Conservation (phyloP, 2,888 invertebrate species). For the Drosophila emarginata region DNA sequence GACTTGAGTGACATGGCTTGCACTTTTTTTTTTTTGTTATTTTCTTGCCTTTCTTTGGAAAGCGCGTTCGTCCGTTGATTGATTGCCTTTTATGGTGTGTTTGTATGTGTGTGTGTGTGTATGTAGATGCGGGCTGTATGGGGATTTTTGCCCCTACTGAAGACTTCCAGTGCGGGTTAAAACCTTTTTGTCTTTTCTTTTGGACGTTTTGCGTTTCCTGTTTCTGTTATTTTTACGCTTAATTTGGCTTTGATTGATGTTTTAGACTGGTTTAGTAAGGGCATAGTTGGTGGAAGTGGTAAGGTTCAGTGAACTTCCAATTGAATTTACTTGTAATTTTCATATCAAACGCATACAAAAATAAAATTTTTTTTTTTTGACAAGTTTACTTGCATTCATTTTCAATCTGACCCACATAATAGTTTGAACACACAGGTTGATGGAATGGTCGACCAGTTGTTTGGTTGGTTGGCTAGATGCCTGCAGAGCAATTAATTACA, state of each 20-base stretch:
- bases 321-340: conserved; percentile 42
- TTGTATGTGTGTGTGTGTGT: conserved; percentile 29
- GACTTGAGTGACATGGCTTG: conserved; percentile 46
- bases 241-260: conserved; percentile 76
- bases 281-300: conserved; percentile 17
- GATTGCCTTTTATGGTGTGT: conserved; percentile 53
- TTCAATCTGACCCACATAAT: conserved; percentile 48
- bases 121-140: conserved; percentile 59
- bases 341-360: conserved; percentile 42
- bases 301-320: conserved; percentile 38
- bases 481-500: conserved; percentile 72
- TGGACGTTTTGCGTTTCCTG: conserved; percentile 3
- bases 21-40: conserved; percentile 39
- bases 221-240: conserved; percentile 60
- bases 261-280: conserved; percentile 50
- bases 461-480: conserved; percentile 27
- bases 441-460: neutral
- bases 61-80: conserved; percentile 59
- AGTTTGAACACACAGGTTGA: conserved; percentile 53
- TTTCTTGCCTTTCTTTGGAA: conserved; percentile 64
- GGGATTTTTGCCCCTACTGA: conserved; percentile 33
- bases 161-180: conserved; percentile 56
- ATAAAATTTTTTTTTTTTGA: conserved; percentile 22
- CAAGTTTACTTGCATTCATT: conserved; percentile 53
- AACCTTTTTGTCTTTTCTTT: conserved; percentile 56